Evolutionary conservation across 1,140 invertebrate species (phyloP).

Genomic region (Eumeta japonica): DNA sequence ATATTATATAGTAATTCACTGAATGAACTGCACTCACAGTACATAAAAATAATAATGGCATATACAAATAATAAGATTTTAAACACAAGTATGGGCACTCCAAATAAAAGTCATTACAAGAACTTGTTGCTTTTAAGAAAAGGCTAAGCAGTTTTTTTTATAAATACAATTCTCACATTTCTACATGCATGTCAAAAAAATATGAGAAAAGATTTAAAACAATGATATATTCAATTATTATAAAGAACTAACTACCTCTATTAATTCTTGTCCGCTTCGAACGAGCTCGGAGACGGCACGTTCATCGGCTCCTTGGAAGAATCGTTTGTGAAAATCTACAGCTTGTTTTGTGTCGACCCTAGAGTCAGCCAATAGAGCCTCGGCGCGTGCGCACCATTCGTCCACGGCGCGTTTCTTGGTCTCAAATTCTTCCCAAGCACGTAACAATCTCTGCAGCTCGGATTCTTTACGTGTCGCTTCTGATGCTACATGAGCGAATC

Average conservation of each 20-base stretch:
- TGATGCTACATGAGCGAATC: conserved; percentile 74
- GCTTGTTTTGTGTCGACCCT: conserved; percentile 78
- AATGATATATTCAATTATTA: too few relatives aligned
- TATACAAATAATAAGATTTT: too few relatives aligned
- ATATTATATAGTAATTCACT: too few relatives aligned
- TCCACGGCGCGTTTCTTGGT: conserved; percentile 76
- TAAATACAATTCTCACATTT: too few relatives aligned
- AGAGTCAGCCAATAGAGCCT: conserved; percentile 78
- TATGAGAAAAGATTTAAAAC: too few relatives aligned
- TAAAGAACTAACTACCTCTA: conserved; percentile 45
- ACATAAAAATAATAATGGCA: too few relatives aligned
- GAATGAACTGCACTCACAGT: too few relatives aligned
- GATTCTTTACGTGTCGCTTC: conserved; percentile 77
- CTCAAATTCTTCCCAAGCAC: conserved; percentile 84
- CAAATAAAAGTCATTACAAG: too few relatives aligned
- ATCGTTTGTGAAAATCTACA: conserved; percentile 77
- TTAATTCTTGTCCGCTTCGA: conserved; percentile 76
- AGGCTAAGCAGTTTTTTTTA: too few relatives aligned
- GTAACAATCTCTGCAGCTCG: conserved; percentile 72
- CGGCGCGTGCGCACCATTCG: conserved; percentile 83
- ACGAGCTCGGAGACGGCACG: conserved; percentile 79
- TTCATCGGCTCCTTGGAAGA: conserved; percentile 84
- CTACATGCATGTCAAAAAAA: too few relatives aligned
- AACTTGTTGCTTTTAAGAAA: too few relatives aligned
- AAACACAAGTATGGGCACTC: too few relatives aligned